Base-by-base conservation (phyloP, 2,888 invertebrate genomes). In the Nysson spinosus region DNA sequence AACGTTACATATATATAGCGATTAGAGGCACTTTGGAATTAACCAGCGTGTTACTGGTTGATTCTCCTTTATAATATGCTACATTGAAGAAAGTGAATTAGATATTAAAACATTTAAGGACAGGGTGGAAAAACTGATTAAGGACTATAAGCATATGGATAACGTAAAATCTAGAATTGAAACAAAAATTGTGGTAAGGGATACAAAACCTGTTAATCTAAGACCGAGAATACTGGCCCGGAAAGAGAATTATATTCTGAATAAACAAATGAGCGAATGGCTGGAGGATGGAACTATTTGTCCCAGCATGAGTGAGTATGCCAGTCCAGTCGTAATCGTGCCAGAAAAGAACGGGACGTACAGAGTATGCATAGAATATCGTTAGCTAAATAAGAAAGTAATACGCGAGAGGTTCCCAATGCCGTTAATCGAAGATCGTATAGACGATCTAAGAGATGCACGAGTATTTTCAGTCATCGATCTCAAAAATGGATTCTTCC, bases 261-360 rank as follows among this genome's bases (percentile, higher is more conserved):
- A 72, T 17, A 4, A 52, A 0, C 72, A 78, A 52, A 49, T 80
- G 12, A 51, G 65, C 2, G 61, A 74, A 20, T 79, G 75, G 78
- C 20, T 75, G 12, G n/a, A 49, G 9, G 32, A 68, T 3, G 71
- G 57, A 4, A 22, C 57, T 1, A 40, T 61, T 28, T 12, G 28
- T 2, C 39, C 30, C 0, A 61, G 52, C 4, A 9, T 0, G 1
- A 56, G 47, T 4, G 61, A 61, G 2, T 66, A 3, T n/a, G n/a
- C n/a, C n/a, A 64, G 54, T 28, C 44, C 61, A 0, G 49, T 61
- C 4, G 47, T 68, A 3, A 19, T 64, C 1, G 49, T 63, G 2
- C 50, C 20, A 4, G 64, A 64, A 19, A 60, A 49, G 12, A 14
- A 42, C 11, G 50, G 28, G 0, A 12, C 9, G 0, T 28, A 20